Conservation (phyloP, 2,888 invertebrate genomes). For the Zeuzera pyrina region DNA sequence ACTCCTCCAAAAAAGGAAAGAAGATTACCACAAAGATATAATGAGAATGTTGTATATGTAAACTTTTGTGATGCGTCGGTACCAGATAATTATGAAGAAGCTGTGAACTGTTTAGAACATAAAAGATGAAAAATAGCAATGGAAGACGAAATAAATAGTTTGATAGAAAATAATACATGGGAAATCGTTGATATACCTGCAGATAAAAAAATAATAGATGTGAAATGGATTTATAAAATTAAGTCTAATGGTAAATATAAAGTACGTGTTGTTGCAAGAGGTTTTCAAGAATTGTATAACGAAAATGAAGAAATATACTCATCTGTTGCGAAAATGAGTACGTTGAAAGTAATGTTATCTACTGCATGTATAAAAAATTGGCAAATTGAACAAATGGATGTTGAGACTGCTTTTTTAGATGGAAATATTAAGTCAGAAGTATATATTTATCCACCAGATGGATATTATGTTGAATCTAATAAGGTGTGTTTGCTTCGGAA, state of each 20-base stretch:
- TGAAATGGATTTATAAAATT: neutral
- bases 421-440: neutral
- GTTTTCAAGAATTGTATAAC: neutral
- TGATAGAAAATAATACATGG: constrained; percentile 1
- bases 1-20: neutral
- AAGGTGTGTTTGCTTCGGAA: neutral
- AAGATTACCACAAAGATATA: neutral
- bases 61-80: neutral
- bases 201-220: constrained; percentile 2
- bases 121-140: neutral
- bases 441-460: neutral
- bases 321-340: neutral
- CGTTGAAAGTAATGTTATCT: neutral
- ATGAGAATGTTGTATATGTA: neutral
- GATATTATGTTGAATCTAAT: neutral
- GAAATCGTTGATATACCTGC: neutral
- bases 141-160: neutral
- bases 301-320: neutral
- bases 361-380: neutral
- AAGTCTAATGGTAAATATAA: neutral
- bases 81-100: neutral
- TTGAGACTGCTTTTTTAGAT: neutral
- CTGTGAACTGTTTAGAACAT: neutral
- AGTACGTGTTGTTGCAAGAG: neutral
- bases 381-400: neutral